A percentile compares a stretch with the other conserved stretches of the same genome.
phyloP scores from a whole-genome alignment of 2,888 invertebrate genomes.

The Polydrusus pterygomalis region DNA sequence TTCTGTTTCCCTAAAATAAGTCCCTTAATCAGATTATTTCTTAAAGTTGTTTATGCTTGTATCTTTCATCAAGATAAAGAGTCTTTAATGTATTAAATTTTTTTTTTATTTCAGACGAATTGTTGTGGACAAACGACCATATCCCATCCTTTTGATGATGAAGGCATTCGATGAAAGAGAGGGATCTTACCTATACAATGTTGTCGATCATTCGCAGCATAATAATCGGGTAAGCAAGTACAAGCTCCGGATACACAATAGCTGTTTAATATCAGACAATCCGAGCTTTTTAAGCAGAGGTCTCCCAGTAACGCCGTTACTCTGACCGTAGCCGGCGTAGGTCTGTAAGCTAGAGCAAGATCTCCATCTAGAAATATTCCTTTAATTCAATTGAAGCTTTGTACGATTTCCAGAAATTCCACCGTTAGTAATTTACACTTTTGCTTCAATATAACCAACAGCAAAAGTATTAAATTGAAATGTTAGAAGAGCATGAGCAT shows the following conservation, averaged over 20 bases:
- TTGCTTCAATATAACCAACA: neutral
- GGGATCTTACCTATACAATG: slow-evolving; percentile 75
- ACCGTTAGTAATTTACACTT: slow-evolving; percentile 20
- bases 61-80: slow-evolving; percentile 9
- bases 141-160: slow-evolving; percentile 30
- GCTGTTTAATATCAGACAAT: slow-evolving; percentile 83
- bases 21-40: neutral
- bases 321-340: slow-evolving; percentile 79
- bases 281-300: slow-evolving; percentile 81
- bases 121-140: slow-evolving; percentile 45
- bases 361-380: slow-evolving; percentile 65
- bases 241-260: slow-evolving; percentile 85
- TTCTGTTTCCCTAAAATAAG: neutral
- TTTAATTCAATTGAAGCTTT: slow-evolving; percentile 48
- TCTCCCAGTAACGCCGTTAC: slow-evolving; percentile 84
- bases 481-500: slow-evolving; percentile 5
- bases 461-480: slow-evolving; percentile 11
- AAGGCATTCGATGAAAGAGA: neutral
- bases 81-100: slow-evolving; percentile 10
- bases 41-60: slow-evolving; percentile 5
- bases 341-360: slow-evolving; percentile 75
- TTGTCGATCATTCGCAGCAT: slow-evolving; percentile 78
- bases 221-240: slow-evolving; percentile 81
- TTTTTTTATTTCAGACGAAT: slow-evolving; percentile 14
- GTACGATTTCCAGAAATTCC: slow-evolving; percentile 38